Conservation (phyloP, 2,888 invertebrate genomes). For the Dolichomitus sp. region DNA sequence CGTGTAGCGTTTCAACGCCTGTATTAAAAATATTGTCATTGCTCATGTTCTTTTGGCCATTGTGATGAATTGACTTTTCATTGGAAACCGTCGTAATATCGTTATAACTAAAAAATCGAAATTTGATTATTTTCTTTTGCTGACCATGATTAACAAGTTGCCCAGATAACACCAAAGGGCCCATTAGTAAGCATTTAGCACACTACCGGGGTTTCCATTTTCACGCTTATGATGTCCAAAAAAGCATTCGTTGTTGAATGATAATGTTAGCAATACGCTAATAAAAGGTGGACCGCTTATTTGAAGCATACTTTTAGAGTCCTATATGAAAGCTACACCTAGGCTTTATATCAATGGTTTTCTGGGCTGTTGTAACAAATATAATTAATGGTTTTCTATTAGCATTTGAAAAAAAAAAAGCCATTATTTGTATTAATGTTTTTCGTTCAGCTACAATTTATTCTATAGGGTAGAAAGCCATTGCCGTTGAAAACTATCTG, state of each 20-base stretch:
- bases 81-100: neutral
- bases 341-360: neutral
- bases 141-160: neutral
- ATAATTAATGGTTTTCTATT: neutral
- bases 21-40: neutral
- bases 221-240: too few species aligned
- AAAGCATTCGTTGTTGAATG: too few species aligned
- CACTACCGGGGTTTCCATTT: too few species aligned
- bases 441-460: neutral
- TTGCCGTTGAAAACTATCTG: neutral
- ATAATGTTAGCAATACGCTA: too few species aligned
- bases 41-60: neutral
- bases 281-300: too few species aligned
- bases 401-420: neutral
- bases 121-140: neutral
- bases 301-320: too few species aligned
- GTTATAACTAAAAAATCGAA: neutral
- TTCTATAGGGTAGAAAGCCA: neutral
- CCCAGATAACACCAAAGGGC: too few species aligned
- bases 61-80: neutral
- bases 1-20: constrained; percentile 18
- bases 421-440: neutral
- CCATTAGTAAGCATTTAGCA: too few species aligned
- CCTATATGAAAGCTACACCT: too few species aligned
- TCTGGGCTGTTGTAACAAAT: neutral